Base-by-base conservation (phyloP, 2,113 vertebrate genomes). In the Lagopus leucura region DNA sequence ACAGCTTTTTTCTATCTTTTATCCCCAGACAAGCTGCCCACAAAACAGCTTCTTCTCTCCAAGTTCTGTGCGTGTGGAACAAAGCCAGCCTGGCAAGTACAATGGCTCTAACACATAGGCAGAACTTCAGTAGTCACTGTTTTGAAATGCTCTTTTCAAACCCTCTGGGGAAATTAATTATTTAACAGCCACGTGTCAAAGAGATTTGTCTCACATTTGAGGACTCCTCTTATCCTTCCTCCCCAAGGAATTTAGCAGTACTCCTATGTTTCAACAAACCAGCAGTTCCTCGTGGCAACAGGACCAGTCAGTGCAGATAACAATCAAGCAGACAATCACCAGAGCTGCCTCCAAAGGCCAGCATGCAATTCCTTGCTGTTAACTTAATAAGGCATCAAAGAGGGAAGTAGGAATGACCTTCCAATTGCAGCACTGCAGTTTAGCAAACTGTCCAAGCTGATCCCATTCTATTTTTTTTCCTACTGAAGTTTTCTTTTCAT, bases 151-250 rank as follows among this genome's bases (percentile, higher is more conserved):
- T 89, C 88, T 88, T 92, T 94, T 61, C 57, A 86, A 89, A 88
- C 13, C 79, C 60, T 61, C 74, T 80, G 61, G 65, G 82, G 52
- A 94, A 94, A 95, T 94, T 91, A 89, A 92, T 96, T 95, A 93
- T 89, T 93, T 91, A 95, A 89, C 72, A 93, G 75, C 69, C 89
- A 91, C 1, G 2, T 72, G 72, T 64, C 76, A 80, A 70, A 79
- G 82, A 71, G 70, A 88, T 91, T 92, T 91, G 88, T 86, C 79
- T 93, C 76, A 65, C 15, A 65, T 91, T 72, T 92, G 79, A 94
- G 89, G 79, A 55, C 43, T 95, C 40, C 69, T 82, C 75, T 95
- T 67, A 88, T 12, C 16, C 47, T 74, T 74, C 69, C 43, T 94
- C 89, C 85, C 88, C 48, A 48, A 75, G 72, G 88, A 96, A 89